Conservation (phyloP, 1,140 invertebrate genomes). For the Periplaneta americana region DNA sequence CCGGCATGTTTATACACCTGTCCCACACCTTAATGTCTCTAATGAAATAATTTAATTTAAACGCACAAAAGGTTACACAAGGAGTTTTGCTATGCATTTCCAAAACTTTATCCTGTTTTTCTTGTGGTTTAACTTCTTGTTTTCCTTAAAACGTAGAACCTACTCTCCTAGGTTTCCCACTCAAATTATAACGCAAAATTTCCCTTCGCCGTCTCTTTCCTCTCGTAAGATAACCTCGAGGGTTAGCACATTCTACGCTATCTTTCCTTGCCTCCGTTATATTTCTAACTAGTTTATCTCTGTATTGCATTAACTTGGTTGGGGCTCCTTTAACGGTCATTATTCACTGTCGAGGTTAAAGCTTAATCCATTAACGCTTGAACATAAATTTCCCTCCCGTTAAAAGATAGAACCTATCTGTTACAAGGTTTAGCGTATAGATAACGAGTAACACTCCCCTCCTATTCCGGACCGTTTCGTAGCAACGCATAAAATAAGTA, state of each 20-base stretch:
- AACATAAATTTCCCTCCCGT: neutral
- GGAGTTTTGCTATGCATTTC: neutral
- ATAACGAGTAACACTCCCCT: neutral
- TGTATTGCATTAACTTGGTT: neutral
- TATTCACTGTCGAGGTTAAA: neutral
- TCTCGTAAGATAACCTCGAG: neutral
- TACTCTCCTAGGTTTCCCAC: neutral
- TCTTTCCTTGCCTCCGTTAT: neutral
- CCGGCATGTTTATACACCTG: neutral
- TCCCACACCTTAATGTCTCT: neutral
- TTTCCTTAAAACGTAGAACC: neutral
- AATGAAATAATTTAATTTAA: neutral
- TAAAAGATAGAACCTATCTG: neutral
- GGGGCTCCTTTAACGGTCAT: neutral
- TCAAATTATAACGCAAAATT: neutral
- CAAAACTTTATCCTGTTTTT: neutral
- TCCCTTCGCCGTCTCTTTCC: neutral
- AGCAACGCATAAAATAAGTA: neutral
- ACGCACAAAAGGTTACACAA: neutral
- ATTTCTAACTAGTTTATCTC: neutral
- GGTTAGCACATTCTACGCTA: neutral
- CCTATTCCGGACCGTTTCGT: neutral
- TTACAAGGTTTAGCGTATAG: neutral
- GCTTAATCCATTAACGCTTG: neutral
- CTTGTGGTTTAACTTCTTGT: neutral